A percentile compares a stretch with the other conserved stretches of the same genome.
These are phyloP conservation scores for Dexiosoma caninum DNA, from an alignment of 2,888 invertebrate genomes.

Conservation along the genomic window DNA sequence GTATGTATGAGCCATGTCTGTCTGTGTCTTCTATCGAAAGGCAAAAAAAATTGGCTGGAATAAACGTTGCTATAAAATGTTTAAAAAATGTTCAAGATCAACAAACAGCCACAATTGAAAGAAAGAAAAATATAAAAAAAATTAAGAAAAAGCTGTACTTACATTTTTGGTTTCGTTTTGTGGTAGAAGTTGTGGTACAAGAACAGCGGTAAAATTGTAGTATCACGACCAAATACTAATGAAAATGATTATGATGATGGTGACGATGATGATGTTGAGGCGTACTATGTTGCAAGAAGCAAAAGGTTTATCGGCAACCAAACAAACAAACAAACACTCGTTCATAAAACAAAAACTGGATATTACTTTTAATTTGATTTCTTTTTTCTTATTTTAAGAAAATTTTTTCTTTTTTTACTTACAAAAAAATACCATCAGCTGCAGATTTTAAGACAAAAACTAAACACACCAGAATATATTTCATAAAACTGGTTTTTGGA, in stretches of 20 bases:
- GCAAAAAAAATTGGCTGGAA: slow-evolving; percentile 11
- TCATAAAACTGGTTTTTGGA: slow-evolving; percentile 44
- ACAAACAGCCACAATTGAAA: slow-evolving; percentile 16
- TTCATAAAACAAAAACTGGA: slow-evolving; percentile 36
- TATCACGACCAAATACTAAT: slow-evolving; percentile 54
- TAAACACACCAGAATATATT: slow-evolving; percentile 39
- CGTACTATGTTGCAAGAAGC: slow-evolving; percentile 37
- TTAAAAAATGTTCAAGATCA: slow-evolving; percentile 31
- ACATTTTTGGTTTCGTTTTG: slow-evolving; percentile 60
- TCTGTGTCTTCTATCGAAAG: slow-evolving; percentile 11
- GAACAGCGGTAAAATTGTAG: slow-evolving; percentile 58
- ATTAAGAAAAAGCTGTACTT: slow-evolving; percentile 59
- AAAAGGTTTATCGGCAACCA: slow-evolving; percentile 36
- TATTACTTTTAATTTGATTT: slow-evolving; percentile 30
- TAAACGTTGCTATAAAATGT: slow-evolving; percentile 3
- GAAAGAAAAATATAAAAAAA: neutral
- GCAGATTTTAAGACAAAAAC: slow-evolving; percentile 11
- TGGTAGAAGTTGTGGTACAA: slow-evolving; percentile 46
- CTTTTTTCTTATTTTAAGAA: neutral
- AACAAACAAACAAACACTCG: slow-evolving; percentile 1
- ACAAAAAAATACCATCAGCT: slow-evolving; percentile 30
- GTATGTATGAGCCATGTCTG: neutral
- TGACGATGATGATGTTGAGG: slow-evolving; percentile 39
- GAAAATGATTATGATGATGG: neutral
- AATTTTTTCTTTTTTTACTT: too few relatives aligned